Evolutionary conservation across 2,888 invertebrate species (phyloP), one percentile per base, ranked within the genome.

Genomic region (Cantharis flavilabris): DNA sequence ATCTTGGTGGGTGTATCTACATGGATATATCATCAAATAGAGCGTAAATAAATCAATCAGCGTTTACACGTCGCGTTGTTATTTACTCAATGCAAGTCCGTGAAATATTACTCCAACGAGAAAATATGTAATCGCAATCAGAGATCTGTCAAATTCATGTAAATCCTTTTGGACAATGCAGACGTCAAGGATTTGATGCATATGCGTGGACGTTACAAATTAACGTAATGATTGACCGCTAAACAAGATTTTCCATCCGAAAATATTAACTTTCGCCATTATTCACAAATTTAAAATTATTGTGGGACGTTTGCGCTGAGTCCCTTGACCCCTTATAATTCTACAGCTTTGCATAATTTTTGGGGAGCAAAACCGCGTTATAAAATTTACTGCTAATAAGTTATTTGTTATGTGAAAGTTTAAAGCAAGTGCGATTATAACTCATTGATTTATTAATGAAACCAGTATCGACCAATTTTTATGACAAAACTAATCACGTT

Each of bases 111-210:
- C 65, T 65, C 63, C 72, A 70, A 69, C 73, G 67, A 33, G 76
- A 62, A 74, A 74, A 71, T 76, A 67, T 16, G 65, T n/a, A 69
- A 74, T 71, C 73, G 72, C 78, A 79, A 79, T 79, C 78, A 73
- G 63, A 30, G n/a, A 30, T 26, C 70, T 76, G 78, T 79, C 78
- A 79, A 74, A 74, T 73, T 79, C 78, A 76, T 76, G 76, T 79
- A 79, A 77, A 76, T 79, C 72, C 78, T 71, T 73, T 73, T 69
- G 73, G 63, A 79, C 69, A 74, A 76, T 76, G 76, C 33, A 76
- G 76, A 63, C 76, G 76, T 76, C 74, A 70, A 73, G 76, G 33
- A 76, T 79, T 28, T 70, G 76, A 79, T 79, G 76, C 78, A 79
- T 79, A 76, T 76, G 78, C 76, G 72, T 69, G 69, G 72, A 72